A percentile compares a stretch with the other conserved stretches of the same genome.
These are phyloP conservation scores for Lamellibrachia satsuma DNA, from an alignment of 2,888 invertebrate genomes.

Conservation along the genomic window DNA sequence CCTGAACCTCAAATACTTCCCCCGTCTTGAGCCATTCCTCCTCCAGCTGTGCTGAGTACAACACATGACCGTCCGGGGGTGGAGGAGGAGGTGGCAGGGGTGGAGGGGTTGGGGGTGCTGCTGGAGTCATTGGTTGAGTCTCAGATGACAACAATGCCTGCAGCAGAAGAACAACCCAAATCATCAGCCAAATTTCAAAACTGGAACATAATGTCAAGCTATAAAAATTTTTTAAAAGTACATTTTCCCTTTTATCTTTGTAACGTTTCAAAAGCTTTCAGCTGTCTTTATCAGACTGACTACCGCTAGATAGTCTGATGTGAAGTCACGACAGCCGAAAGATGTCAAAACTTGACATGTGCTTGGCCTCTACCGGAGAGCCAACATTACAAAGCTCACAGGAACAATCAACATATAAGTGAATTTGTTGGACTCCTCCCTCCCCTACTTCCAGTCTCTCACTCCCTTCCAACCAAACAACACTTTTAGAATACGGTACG, in stretches of 20 bases:
- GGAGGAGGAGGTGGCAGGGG: background rate
- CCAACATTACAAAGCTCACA: background rate
- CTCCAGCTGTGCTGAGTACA: constrained; percentile 60
- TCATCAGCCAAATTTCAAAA: background rate
- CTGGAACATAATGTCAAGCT: too few species aligned
- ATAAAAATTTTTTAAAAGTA: too few species aligned
- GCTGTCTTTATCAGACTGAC: too few species aligned
- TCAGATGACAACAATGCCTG: background rate
- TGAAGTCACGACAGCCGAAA: too few species aligned
- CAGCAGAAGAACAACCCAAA: background rate
- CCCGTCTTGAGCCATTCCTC: constrained; percentile 53
- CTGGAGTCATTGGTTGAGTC: background rate
- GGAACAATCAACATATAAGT: background rate
- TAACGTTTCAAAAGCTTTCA: too few species aligned
- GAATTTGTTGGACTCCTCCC: background rate
- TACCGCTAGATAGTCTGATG: too few species aligned
- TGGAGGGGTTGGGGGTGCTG: background rate
- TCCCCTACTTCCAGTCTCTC: background rate
- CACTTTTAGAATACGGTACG: background rate
- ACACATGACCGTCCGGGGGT: constrained; percentile 44
- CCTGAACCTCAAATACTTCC: constrained; percentile 31
- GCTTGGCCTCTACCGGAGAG: background rate
- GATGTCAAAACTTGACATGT: too few species aligned
- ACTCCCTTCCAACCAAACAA: background rate
- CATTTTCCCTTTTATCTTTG: too few species aligned